These are phyloP conservation scores for Iguana delicatissima DNA, from an alignment of 2,797 vertebrate species.

Conservation along the genomic window DNA sequence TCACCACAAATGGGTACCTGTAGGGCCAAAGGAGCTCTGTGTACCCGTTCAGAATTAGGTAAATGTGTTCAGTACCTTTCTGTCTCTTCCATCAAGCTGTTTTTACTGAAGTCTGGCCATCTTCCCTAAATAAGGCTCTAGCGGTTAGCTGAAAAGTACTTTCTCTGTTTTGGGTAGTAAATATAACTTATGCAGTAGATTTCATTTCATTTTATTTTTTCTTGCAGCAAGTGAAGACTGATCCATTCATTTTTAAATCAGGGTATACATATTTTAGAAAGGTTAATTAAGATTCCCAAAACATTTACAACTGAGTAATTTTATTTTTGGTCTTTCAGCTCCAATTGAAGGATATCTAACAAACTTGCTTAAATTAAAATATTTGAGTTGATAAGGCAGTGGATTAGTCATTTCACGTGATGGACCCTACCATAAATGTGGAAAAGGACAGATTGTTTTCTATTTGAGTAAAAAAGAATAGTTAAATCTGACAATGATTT, in stretches of 20 bases:
- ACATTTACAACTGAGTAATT: background rate
- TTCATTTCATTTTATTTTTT: background rate
- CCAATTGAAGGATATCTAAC: background rate
- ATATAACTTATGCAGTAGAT: background rate
- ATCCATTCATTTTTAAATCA: background rate
- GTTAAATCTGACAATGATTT: background rate
- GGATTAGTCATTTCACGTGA: background rate
- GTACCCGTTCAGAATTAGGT: background rate
- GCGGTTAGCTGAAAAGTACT: background rate
- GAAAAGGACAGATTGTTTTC: background rate
- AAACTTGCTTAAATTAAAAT: background rate
- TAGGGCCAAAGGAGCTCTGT: background rate
- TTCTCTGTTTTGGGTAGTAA: background rate
- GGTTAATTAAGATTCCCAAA: background rate
- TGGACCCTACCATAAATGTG: background rate
- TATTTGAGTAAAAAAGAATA: constrained; percentile 18
- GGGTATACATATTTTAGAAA: background rate
- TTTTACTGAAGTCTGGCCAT: background rate
- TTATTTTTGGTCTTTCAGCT: background rate
- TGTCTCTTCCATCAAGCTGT: background rate
- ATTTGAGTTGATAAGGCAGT: background rate
- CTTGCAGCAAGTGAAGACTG: background rate
- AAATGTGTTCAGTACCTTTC: background rate
- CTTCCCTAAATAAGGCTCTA: background rate
- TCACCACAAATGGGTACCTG: background rate